Percentiles rank a stretch among this genome's conserved stretches.
Evolutionary conservation across 2,113 vertebrate genomes (phyloP).

Genomic region (Maccullochella peelii): DNA sequence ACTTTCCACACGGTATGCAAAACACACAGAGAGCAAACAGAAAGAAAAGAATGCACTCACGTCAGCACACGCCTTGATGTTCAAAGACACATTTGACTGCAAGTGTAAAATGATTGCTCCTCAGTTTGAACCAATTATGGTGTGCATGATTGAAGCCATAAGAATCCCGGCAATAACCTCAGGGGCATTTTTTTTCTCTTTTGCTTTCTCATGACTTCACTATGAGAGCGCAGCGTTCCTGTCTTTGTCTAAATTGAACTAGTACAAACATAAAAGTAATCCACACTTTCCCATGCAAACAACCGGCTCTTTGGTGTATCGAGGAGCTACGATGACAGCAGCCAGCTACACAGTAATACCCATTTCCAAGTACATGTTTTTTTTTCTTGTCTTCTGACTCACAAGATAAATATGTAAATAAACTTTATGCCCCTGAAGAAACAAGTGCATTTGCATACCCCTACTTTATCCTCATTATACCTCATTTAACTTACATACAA

Average conservation of each 20-base stretch:
- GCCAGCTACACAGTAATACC: background rate
- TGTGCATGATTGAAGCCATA: conserved; percentile 72
- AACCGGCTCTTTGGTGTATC: background rate
- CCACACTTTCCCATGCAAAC: conserved; percentile 48
- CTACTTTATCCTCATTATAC: conserved; percentile 53
- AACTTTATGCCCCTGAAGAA: conserved; percentile 38
- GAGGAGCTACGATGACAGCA: conserved; percentile 1
- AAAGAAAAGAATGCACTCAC: conserved; percentile 70
- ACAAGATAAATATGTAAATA: conserved; percentile 26
- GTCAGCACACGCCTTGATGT: conserved; percentile 74
- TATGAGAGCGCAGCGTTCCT: conserved; percentile 45
- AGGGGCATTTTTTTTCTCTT: conserved; percentile 41
- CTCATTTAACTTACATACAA: conserved; percentile 24
- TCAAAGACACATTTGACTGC: conserved; percentile 73
- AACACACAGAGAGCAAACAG: conserved; percentile 36
- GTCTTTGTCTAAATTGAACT: conserved; percentile 54
- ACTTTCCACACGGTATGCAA: conserved; percentile 62
- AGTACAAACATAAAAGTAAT: conserved; percentile 38
- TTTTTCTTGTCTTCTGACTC: background rate
- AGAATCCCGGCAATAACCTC: conserved; percentile 58
- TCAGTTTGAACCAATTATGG: conserved; percentile 76
- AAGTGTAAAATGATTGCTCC: conserved; percentile 77
- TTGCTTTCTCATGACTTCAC: conserved; percentile 52
- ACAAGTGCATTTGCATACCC: conserved; percentile 17
- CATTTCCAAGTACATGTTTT: background rate